Percentiles rank a stretch among this genome's conserved stretches.
phyloP scores from a whole-genome alignment of 1,140 invertebrate genomes.

The Megathymus violae region DNA sequence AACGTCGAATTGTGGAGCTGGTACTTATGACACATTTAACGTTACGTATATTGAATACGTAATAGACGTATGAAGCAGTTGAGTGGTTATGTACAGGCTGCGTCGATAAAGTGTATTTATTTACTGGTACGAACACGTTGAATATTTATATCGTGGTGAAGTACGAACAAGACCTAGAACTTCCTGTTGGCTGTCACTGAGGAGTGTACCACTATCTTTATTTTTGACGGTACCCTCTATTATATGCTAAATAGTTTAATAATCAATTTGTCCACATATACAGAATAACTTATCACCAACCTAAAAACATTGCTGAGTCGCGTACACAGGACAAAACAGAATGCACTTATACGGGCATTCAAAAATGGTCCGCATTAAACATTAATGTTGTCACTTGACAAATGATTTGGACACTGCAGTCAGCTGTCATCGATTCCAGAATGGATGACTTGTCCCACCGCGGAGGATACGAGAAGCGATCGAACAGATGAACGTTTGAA shows the following conservation, averaged over 20 bases:
- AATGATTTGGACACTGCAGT: slow-evolving; percentile 63
- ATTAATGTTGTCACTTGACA: slow-evolving; percentile 61
- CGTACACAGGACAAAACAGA: slow-evolving; percentile 26
- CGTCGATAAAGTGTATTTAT: too few relatives aligned
- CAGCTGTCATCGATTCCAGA: slow-evolving; percentile 49
- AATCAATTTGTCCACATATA: neutral
- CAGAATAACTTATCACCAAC: slow-evolving; percentile 6
- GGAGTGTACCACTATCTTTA: too few relatives aligned
- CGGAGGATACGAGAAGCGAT: neutral
- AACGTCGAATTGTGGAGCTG: slow-evolving; percentile 16
- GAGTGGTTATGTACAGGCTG: neutral
- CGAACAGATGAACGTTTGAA: neutral
- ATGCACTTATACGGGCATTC: slow-evolving; percentile 47
- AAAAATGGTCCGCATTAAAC: slow-evolving; percentile 49
- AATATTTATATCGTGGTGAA: too few relatives aligned
- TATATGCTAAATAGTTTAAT: too few relatives aligned
- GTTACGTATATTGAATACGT: neutral
- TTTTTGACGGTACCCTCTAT: too few relatives aligned
- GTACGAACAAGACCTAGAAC: too few relatives aligned
- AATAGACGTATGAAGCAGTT: neutral
- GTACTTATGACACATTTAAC: slow-evolving; percentile 21
- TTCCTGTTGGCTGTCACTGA: too few relatives aligned
- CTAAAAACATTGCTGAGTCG: slow-evolving; percentile 17
- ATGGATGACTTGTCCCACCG: slow-evolving; percentile 38
- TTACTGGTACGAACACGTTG: too few relatives aligned